Evolutionary conservation across 2,113 vertebrate species (phyloP).

Genomic region (Notothenia rossii): DNA sequence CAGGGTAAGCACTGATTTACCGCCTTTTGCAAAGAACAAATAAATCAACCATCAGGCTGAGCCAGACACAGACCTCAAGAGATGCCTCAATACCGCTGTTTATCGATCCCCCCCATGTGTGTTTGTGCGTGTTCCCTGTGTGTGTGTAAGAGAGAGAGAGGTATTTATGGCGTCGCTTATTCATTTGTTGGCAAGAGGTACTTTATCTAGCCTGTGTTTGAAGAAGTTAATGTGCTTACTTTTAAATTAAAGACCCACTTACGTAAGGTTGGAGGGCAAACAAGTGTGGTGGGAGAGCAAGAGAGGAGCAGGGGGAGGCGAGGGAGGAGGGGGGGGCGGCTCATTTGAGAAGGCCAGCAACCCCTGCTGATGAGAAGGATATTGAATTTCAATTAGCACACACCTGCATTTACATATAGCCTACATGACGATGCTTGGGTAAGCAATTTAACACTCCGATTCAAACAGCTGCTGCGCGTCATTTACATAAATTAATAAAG

Average conservation of each 20-base stretch:
- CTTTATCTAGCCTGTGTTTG: constrained; percentile 74
- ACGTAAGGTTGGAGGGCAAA: constrained; percentile 74
- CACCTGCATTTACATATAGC: constrained; percentile 81
- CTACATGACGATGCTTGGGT: constrained; percentile 76
- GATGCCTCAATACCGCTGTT: constrained; percentile 81
- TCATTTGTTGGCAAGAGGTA: constrained; percentile 75
- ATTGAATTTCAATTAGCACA: constrained; percentile 83
- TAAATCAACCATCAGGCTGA: constrained; percentile 80
- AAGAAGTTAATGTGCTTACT: constrained; percentile 80
- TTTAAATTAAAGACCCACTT: constrained; percentile 84
- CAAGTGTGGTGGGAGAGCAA: constrained; percentile 43
- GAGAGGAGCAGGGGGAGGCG: constrained; percentile 24
- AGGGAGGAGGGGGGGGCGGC: constrained; percentile 37
- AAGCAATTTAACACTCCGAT: constrained; percentile 79
- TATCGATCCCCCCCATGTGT: constrained; percentile 67
- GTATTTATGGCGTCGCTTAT: constrained; percentile 75
- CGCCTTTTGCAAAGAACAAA: constrained; percentile 74
- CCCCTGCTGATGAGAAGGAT: constrained; percentile 73
- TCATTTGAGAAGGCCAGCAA: constrained; percentile 62
- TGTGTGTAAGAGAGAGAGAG: constrained; percentile 4
- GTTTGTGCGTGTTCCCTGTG: constrained; percentile 28
- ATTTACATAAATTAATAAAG: constrained; percentile 82
- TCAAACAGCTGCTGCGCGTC: constrained; percentile 77
- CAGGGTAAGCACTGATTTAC: constrained; percentile 76
- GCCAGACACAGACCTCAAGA: constrained; percentile 81